A percentile compares a stretch with the other conserved stretches of the same genome.
phyloP scores from a whole-genome alignment of 2,888 invertebrate genomes.

The Caradrina kadenii region DNA sequence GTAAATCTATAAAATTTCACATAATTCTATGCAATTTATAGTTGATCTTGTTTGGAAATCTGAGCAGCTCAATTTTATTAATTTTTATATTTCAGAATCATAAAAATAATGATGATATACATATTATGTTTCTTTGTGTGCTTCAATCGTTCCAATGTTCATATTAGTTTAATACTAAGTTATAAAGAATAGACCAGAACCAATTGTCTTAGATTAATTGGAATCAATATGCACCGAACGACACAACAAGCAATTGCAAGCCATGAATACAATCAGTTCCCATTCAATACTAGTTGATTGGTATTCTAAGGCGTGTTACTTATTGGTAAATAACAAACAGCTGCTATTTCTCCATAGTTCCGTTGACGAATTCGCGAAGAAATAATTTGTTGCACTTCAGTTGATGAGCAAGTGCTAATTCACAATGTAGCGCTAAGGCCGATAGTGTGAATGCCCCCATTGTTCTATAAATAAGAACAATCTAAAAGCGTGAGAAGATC shows the following conservation, averaged over 20 bases:
- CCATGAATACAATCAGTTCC: conserved; percentile 19
- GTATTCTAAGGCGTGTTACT: conserved; percentile 4
- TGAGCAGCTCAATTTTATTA: neutral
- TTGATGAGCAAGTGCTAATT: conserved; percentile 33
- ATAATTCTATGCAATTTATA: neutral
- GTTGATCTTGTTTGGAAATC: neutral
- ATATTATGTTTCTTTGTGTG: neutral
- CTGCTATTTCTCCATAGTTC: neutral
- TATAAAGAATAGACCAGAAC: conserved; percentile 14
- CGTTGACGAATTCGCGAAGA: neutral
- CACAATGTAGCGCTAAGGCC: conserved; percentile 10
- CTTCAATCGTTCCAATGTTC: neutral
- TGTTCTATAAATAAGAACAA: conserved; percentile 14
- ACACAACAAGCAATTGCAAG: conserved; percentile 20
- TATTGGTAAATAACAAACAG: conserved; percentile 1
- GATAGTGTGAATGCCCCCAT: conserved; percentile 17
- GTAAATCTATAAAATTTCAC: neutral
- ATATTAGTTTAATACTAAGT: conserved; percentile 2
- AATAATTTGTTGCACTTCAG: conserved; percentile 3
- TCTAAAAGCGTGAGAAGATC: conserved; percentile 27
- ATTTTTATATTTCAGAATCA: too few species aligned
- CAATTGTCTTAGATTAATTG: conserved; percentile 21
- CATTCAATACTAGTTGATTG: conserved; percentile 19
- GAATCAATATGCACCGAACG: conserved; percentile 34
- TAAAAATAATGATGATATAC: neutral